Conservation (phyloP, 2,113 vertebrate species). For the Meriones unguiculatus region DNA sequence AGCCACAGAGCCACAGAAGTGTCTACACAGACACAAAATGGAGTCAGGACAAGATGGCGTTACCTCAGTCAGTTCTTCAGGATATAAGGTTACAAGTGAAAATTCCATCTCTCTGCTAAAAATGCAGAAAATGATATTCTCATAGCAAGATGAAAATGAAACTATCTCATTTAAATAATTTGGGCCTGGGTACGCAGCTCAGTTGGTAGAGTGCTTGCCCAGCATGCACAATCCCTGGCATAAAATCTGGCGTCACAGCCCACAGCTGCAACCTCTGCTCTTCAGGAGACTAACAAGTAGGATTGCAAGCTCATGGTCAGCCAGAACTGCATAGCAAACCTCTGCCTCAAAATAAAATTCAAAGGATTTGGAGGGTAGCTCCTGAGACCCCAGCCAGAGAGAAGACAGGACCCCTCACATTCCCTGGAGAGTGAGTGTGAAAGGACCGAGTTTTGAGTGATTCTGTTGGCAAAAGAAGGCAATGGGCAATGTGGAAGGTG, state of each 20-base stretch:
- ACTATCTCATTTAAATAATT: not conserved
- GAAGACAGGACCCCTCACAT: not conserved
- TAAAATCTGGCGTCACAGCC: too few relatives aligned
- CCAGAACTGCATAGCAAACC: not conserved
- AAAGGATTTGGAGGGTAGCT: not conserved
- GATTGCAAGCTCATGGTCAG: not conserved
- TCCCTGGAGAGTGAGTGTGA: not conserved
- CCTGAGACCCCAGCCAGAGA: not conserved
- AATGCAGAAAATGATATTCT: not conserved
- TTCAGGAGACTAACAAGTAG: not conserved
- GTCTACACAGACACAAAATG: not conserved
- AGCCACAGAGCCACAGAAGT: not conserved
- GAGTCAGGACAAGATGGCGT: not conserved
- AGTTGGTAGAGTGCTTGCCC: not conserved
- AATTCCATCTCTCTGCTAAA: not conserved
- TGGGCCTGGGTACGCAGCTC: not conserved
- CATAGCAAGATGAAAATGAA: not conserved
- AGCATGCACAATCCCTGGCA: too few relatives aligned
- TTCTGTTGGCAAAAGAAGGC: not conserved
- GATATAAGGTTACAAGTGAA: not conserved
- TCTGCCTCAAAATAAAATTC: not conserved
- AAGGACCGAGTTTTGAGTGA: not conserved
- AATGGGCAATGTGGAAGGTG: not conserved
- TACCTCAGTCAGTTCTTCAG: not conserved
- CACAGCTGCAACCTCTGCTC: not conserved